Evolutionary conservation across 2,888 invertebrate species (phyloP).

Genomic region (Rhaphigaster nebulosa): DNA sequence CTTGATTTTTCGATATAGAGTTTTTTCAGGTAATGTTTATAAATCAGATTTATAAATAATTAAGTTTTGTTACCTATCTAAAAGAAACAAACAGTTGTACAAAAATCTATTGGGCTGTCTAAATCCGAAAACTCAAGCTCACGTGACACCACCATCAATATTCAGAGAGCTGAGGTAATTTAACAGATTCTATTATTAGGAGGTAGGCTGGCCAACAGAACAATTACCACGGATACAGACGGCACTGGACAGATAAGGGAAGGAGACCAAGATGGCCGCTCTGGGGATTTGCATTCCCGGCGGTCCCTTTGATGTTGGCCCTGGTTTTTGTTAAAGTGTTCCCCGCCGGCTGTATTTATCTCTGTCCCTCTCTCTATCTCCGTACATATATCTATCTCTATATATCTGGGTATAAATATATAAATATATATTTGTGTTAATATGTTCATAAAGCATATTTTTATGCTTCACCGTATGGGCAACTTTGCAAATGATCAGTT

Average conservation of each 20-base stretch:
- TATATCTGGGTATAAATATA: background rate
- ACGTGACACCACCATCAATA: background rate
- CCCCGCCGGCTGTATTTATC: conserved; percentile 40
- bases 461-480: background rate
- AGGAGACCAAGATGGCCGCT: conserved; percentile 38
- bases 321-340: conserved; percentile 47
- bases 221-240: conserved; percentile 29
- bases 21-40: no score
- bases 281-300: conserved; percentile 40
- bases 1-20: no score
- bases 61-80: no score
- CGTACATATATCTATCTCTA: conserved; percentile 40
- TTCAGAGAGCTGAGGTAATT: background rate
- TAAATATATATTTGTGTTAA: background rate
- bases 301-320: conserved; percentile 37
- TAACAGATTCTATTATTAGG: background rate
- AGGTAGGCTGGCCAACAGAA: background rate
- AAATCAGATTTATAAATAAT: no score
- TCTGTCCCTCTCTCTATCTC: conserved; percentile 47
- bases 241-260: conserved; percentile 18
- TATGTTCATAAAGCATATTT: background rate
- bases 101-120: background rate
- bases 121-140: background rate
- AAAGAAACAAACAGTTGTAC: background rate
- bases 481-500: background rate